Percentiles rank a stretch among this genome's conserved stretches.
phyloP scores from a whole-genome alignment of 2,797 vertebrate species.

The Karalla daura region DNA sequence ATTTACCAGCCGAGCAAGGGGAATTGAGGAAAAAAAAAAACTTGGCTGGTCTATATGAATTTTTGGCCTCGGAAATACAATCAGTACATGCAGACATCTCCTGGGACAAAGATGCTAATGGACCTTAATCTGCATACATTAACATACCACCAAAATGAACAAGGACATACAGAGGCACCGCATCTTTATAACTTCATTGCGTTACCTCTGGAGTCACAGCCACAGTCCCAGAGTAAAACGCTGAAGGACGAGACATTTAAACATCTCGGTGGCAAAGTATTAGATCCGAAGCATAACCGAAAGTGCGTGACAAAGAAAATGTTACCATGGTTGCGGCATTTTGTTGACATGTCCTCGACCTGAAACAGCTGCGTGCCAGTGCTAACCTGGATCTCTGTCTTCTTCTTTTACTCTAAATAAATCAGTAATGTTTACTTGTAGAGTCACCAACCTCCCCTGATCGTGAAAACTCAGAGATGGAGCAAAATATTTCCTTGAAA shows the following conservation, averaged over 20 bases:
- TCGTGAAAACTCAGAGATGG: neutral
- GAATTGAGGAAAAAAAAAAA: too few species aligned
- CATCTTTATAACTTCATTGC: constrained; percentile 51
- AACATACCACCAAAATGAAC: constrained; percentile 72
- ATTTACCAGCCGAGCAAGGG: constrained; percentile 47
- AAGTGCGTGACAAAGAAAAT: too few species aligned
- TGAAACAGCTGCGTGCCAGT: too few species aligned
- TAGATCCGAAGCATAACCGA: too few species aligned
- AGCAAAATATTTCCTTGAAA: neutral
- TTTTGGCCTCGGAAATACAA: constrained; percentile 66
- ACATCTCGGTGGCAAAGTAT: too few species aligned
- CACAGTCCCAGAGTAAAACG: constrained; percentile 22
- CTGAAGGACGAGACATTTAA: neutral
- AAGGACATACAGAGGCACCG: constrained; percentile 70
- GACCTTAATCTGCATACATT: constrained; percentile 73
- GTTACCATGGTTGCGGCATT: too few species aligned
- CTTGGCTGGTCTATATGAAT: constrained; percentile 36
- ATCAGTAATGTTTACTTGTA: neutral
- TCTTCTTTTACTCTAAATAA: neutral
- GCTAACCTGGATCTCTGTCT: too few species aligned
- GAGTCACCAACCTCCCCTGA: neutral
- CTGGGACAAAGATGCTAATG: constrained; percentile 75
- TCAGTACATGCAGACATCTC: constrained; percentile 67
- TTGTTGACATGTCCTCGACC: too few species aligned
- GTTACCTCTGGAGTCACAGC: constrained; percentile 37